Evolutionary conservation across 2,113 vertebrate genomes (phyloP).

Genomic region (Donacobius atricapilla): DNA sequence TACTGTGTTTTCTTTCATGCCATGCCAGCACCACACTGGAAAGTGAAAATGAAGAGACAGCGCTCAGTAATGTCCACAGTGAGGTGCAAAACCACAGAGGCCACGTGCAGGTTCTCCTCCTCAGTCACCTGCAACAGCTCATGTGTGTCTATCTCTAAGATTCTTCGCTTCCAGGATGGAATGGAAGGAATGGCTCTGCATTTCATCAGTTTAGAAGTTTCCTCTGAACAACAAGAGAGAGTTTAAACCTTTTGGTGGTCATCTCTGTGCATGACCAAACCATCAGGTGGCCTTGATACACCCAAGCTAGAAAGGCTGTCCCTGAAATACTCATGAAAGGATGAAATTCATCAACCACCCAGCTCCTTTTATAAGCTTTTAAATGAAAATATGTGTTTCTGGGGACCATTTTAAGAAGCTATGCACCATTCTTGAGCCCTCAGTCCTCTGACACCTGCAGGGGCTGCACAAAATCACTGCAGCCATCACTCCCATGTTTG

Average conservation of each 20-base stretch:
- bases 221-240: background rate
- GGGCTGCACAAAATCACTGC: background rate
- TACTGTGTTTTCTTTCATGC: background rate
- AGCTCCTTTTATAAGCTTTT: background rate
- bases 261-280: background rate
- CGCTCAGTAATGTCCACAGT: background rate
- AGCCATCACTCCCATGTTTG: background rate
- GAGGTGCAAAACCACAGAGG: background rate
- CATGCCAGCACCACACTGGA: background rate
- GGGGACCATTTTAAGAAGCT: background rate
- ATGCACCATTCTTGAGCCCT: background rate
- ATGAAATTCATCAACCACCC: background rate
- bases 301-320: background rate
- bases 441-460: background rate
- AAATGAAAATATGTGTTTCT: background rate
- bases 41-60: background rate
- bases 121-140: background rate
- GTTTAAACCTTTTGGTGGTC: background rate
- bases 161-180: background rate
- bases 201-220: background rate
- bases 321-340: background rate
- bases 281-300: background rate
- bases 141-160: accelerated
- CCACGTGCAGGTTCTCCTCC: accelerated
- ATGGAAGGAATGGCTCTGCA: background rate